Base-by-base conservation (phyloP, 1,140 invertebrate genomes). In the Cephus cinctus region DNA sequence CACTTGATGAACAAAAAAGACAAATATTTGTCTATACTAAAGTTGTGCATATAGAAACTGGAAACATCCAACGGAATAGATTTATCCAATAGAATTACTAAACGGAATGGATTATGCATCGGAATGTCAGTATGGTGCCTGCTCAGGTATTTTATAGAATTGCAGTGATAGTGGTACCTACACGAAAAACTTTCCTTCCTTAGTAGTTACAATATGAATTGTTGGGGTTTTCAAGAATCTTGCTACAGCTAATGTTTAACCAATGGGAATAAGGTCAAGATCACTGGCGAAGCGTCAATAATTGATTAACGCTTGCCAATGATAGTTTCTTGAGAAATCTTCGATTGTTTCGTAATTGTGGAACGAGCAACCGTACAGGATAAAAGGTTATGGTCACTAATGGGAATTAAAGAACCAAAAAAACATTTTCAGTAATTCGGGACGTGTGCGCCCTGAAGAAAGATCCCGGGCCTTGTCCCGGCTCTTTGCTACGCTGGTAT, bases 401-500 rank as follows among this genome's bases (percentile, higher is more conserved):
- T 1, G n/a, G 6, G 36, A 51, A 48, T 58, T n/a, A n/a, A n/a
- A n/a, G n/a, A n/a, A n/a, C n/a, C n/a, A n/a, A 22, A 38, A 27
- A 34, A n/a, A 38, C 11, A 40, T 61, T 70, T 68, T 36, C 76
- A 80, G 57, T 71, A 77, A 65, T 61, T 35, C 54, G 52, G 50
- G 76, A 81, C 41, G 72, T 81, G 41, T 89, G 86, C 71, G 58
- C 56, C 12, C 56, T 83, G 54, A 71, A 76, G 19, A 74, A 69
- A 54, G 78, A 80, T 44, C 55, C 66, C 22, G 85, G 84, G 9
- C 71, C 78, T 16, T 88, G 86, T 69, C 58, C 69, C 31, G 76
- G 69, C 34, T 74, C 77, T 41, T 69, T 78, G 42, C 64, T 76
- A 31, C 74, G 80, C 36, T 88, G 79, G 78, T 83, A 81, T 71